phyloP scores from a whole-genome alignment of 2,113 vertebrate genomes.

The Halichoeres trimaculatus region DNA sequence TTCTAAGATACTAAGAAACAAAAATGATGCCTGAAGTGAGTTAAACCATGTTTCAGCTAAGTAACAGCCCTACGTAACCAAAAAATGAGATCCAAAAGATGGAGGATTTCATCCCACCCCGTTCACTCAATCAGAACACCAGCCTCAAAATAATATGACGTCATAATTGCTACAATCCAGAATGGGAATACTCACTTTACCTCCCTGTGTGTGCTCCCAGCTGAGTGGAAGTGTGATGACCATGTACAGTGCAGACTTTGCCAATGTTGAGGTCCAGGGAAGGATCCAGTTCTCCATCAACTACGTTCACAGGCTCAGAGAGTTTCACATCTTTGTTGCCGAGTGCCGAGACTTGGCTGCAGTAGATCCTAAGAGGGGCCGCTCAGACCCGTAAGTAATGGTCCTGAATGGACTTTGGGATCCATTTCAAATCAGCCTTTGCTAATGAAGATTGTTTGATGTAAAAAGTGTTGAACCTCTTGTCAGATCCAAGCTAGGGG shows the following conservation, averaged over 20 bases:
- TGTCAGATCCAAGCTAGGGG: too few species aligned
- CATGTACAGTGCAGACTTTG: conserved; percentile 91
- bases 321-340: conserved; percentile 93
- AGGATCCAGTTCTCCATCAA: conserved; percentile 93
- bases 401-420: neutral
- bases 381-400: conserved; percentile 93
- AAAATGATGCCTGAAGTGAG: too few species aligned
- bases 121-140: neutral
- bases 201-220: conserved; percentile 71
- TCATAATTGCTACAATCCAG: neutral
- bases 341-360: conserved; percentile 90
- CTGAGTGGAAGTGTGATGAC: conserved; percentile 94
- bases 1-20: too few species aligned
- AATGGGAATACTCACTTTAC: neutral
- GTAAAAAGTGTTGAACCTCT: neutral
- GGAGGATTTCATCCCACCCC: too few species aligned
- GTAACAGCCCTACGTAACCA: too few species aligned
- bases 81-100: too few species aligned
- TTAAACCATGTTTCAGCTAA: too few species aligned
- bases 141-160: neutral
- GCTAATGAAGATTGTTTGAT: neutral
- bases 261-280: conserved; percentile 91
- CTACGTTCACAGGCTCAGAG: conserved; percentile 89
- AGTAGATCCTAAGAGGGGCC: conserved; percentile 89
- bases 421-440: neutral